A percentile compares a stretch with the other conserved stretches of the same genome.
Evolutionary conservation across 2,888 invertebrate species (phyloP).

Genomic region (Campopleginae sp.): DNA sequence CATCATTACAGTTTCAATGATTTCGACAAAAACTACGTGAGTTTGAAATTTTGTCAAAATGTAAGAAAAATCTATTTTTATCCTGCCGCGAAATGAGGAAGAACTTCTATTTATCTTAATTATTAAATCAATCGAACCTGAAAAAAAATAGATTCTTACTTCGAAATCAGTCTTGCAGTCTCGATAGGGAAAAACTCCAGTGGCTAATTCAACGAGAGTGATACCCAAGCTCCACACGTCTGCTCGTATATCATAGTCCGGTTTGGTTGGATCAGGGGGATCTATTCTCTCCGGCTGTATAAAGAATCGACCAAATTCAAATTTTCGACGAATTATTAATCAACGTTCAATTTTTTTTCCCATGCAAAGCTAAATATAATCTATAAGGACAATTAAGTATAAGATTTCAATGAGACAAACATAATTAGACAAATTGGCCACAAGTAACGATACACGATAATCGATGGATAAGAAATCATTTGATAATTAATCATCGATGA

Average conservation of each 20-base stretch:
- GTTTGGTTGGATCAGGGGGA: conserved; percentile 95
- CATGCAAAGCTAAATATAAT: neutral
- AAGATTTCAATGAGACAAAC: neutral
- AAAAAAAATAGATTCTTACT: conserved; percentile 84
- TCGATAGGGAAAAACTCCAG: conserved; percentile 96
- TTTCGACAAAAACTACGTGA: neutral
- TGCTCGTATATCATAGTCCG: conserved; percentile 99
- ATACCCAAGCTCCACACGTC: conserved; percentile 99
- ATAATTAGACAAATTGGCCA: neutral
- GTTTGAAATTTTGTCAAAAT: neutral
- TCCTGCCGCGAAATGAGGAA: no score
- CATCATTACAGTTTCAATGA: neutral
- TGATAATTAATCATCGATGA: neutral
- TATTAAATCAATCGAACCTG: neutral
- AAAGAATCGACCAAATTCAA: conserved; percentile 53
- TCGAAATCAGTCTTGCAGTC: conserved; percentile 99
- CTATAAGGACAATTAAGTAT: neutral
- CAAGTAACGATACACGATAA: neutral
- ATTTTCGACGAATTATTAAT: neutral
- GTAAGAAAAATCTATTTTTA: neutral
- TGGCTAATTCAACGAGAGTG: conserved; percentile 97
- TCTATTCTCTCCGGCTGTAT: conserved; percentile 98
- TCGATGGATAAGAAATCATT: neutral
- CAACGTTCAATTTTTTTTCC: neutral
- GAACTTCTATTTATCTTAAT: neutral